Evolutionary conservation across 2,797 vertebrate genomes (phyloP), one percentile per base, ranked within the genome.

Genomic region (Buphagus erythrorhynchus): DNA sequence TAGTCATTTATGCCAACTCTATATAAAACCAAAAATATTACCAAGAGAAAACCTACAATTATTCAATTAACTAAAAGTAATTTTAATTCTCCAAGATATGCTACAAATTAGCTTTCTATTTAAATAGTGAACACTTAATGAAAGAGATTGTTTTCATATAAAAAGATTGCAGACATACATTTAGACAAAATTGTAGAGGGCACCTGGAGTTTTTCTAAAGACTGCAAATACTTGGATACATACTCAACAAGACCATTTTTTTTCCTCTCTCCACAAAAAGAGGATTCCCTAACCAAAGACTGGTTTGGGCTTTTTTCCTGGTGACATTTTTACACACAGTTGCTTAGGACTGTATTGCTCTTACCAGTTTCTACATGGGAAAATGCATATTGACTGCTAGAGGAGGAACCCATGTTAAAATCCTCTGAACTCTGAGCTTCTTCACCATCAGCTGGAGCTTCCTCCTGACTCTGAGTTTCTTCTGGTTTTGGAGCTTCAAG

Each of bases 301-400:
- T 31, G 35, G 16, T 11, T 42, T 46, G 22, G 8, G 0, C 0
- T 51, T 48, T 65, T 36, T 33, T 8, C 20, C 16, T n/a, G 3
- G 28, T 59, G 73, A 72, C 25, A 81, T 45, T 78, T 88, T 46
- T 73, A 57, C 46, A 72, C 31, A 54, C 13, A 26, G 29, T 13
- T 69, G 54, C 77, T 86, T 45, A 45, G 7, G 57, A 61, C 43
- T 78, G 66, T 46, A 93, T 43, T 48, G 68, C 25, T 72, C 97
- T 98, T 98, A 99, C 98, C 97, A 59, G 98, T 97, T 95, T 99
- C 99, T 55, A 98, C 95, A 54, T 98, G 98, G n/a, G 98, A 98
- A 96, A 99, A 99, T 3, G 99, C 95, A 45, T 99, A 99, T 58
- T 99, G 99, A 97, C 99, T 99, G 97, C 99, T 99, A 54, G 99